Percentiles rank a stretch among this genome's conserved stretches.
Evolutionary conservation across 2,888 invertebrate genomes (phyloP).

Genomic region (Junonia oenone): DNA sequence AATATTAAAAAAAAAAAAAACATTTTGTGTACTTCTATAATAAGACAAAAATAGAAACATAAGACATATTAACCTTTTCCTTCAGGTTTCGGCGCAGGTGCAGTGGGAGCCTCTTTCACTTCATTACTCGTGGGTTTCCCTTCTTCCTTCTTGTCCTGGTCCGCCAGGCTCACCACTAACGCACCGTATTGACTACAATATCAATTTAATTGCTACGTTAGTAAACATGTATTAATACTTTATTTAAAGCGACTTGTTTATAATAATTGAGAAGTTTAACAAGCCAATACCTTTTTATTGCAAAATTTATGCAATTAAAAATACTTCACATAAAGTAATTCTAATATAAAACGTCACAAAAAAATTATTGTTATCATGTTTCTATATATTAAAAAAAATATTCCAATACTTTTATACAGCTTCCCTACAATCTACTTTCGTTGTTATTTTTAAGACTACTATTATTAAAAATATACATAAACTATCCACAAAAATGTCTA

Average conservation of each 20-base stretch:
- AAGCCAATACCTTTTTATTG: neutral
- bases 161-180: slow-evolving; percentile 66
- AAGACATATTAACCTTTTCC: slow-evolving; percentile 38
- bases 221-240: neutral
- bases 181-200: slow-evolving; percentile 67
- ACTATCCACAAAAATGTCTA: neutral
- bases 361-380: neutral
- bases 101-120: slow-evolving; percentile 35
- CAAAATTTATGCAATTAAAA: too few relatives aligned
- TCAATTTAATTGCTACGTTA: neutral
- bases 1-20: too few relatives aligned
- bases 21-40: too few relatives aligned
- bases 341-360: neutral
- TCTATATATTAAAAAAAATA: too few relatives aligned
- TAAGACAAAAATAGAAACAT: too few relatives aligned
- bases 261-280: neutral
- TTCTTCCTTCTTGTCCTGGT: slow-evolving; percentile 41
- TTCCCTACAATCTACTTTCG: neutral
- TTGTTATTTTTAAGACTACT: neutral
- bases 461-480: neutral
- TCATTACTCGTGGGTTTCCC: slow-evolving; percentile 31
- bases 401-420: too few relatives aligned
- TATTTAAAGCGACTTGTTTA: neutral
- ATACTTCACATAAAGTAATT: neutral
- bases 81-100: slow-evolving; percentile 34